A percentile compares a stretch with the other conserved stretches of the same genome.
phyloP scores from a whole-genome alignment of 2,888 invertebrate species.

The Drosophila suboccidentalis region DNA sequence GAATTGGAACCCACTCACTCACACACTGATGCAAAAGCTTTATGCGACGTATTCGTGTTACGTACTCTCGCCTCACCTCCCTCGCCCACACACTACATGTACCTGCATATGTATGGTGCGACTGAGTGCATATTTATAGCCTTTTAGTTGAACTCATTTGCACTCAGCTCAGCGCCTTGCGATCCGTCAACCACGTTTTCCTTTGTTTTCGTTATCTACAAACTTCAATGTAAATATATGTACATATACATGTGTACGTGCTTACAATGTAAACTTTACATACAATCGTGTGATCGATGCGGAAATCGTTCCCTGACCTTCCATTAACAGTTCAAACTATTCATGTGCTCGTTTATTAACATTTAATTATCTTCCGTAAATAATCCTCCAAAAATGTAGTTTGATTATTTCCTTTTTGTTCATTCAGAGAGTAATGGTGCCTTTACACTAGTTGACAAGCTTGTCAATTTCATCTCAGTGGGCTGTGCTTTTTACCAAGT shows the following conservation, averaged over 20 bases:
- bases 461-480: too few species aligned
- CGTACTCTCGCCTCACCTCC: slow-evolving; percentile 6
- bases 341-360: slow-evolving; percentile 6
- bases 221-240: slow-evolving; percentile 29
- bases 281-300: slow-evolving; percentile 8
- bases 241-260: background rate
- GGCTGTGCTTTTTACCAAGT: too few species aligned
- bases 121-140: slow-evolving; percentile 69
- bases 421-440: too few species aligned
- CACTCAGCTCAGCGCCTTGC: slow-evolving; percentile 53
- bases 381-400: too few species aligned
- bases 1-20: slow-evolving; percentile 9
- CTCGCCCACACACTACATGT: slow-evolving; percentile 6
- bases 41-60: slow-evolving; percentile 16
- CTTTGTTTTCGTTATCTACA: slow-evolving; percentile 55
- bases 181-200: slow-evolving; percentile 42
- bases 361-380: slow-evolving; percentile 10
- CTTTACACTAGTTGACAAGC: too few species aligned
- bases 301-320: slow-evolving; percentile 35
- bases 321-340: slow-evolving; percentile 13
- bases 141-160: slow-evolving; percentile 77
- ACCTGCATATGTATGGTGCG: slow-evolving; percentile 16
- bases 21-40: slow-evolving; percentile 29
- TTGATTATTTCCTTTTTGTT: too few species aligned
- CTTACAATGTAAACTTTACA: background rate